Conservation (phyloP, 2,113 vertebrate species). For the Stegastes partitus region DNA sequence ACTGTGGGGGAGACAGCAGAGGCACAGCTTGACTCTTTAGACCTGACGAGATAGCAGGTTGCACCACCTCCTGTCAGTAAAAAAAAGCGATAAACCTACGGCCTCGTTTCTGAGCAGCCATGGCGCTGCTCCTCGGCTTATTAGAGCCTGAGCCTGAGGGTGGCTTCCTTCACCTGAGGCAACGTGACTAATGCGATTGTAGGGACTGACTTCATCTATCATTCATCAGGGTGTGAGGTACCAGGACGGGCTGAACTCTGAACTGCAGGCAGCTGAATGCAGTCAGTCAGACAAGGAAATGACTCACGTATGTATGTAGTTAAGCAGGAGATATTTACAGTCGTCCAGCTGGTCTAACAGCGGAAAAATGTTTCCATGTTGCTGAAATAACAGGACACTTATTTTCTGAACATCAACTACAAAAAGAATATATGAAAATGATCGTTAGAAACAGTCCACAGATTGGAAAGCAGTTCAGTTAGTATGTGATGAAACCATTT, state of each 20-base stretch:
- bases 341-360: no score
- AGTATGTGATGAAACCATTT: no score
- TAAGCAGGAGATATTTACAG: not conserved
- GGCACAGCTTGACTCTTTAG: no score
- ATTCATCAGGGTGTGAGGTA: constrained; percentile 26
- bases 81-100: not conserved
- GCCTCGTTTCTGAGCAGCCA: not conserved
- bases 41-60: constrained; percentile 6
- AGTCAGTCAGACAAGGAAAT: constrained; percentile 9
- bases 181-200: constrained; percentile 31
- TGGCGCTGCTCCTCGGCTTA: not conserved
- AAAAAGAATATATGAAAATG: no score
- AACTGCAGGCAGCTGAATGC: constrained; percentile 10
- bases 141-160: constrained; percentile 10
- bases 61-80: not conserved
- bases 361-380: no score
- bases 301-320: constrained; percentile 6
- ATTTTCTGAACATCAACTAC: no score
- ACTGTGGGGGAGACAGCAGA: not conserved
- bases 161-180: not conserved
- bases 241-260: constrained; percentile 11
- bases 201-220: constrained; percentile 34
- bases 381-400: no score
- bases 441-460: no score
- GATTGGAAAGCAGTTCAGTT: no score